Evolutionary conservation across 2,797 vertebrate species (phyloP).

Genomic region (Enteromius anoplus): DNA sequence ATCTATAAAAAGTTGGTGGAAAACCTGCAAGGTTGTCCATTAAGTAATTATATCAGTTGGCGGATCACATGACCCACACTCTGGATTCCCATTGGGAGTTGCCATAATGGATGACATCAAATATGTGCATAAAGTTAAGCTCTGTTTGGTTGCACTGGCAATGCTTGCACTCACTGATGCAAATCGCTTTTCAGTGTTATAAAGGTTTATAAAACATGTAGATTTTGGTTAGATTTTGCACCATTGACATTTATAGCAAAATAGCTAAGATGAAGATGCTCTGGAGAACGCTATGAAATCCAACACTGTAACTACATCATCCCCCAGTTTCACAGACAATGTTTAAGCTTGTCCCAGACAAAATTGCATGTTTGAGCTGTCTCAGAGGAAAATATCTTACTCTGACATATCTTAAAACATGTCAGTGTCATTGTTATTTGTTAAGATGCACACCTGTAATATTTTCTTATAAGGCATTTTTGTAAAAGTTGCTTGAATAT

Average conservation of each 20-base stretch:
- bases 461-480: too few species aligned
- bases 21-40: neutral
- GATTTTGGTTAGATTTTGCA: neutral
- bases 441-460: too few species aligned
- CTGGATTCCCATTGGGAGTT: neutral
- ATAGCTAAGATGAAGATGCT: neutral
- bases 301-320: neutral
- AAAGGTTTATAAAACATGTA: neutral
- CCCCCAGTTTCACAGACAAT: too few species aligned
- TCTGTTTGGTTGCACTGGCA: neutral
- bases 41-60: neutral
- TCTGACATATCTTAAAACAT: too few species aligned
- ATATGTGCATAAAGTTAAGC: neutral
- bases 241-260: neutral
- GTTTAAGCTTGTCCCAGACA: too few species aligned
- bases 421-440: too few species aligned
- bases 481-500: too few species aligned
- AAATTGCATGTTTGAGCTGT: too few species aligned
- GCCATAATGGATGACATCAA: neutral
- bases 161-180: neutral
- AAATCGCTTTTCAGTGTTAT: neutral
- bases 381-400: too few species aligned
- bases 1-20: neutral
- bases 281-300: neutral
- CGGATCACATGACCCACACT: neutral